Percentiles rank a stretch among this genome's conserved stretches.
Conservation (phyloP, 2,113 vertebrate species). For the Megaceryle torquata region DNA sequence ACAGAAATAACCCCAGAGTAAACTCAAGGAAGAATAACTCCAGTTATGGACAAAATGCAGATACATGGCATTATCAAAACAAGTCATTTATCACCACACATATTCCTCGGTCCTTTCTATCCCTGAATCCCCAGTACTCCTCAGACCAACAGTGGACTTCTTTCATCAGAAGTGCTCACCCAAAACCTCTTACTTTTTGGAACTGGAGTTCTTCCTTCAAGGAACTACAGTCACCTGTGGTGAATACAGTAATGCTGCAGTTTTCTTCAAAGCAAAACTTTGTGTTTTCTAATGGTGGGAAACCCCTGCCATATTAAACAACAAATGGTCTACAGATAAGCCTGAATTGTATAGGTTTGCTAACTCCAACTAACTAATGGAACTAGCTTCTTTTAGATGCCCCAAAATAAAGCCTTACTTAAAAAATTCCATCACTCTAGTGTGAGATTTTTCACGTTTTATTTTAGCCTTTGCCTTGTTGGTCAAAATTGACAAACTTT, state of each 20-base stretch:
- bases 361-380: neutral
- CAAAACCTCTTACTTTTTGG: neutral
- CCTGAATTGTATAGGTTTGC: neutral
- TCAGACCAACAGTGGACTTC: neutral
- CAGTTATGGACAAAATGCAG: neutral
- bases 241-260: neutral
- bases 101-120: neutral
- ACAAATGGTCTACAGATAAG: neutral
- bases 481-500: neutral
- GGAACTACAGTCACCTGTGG: neutral
- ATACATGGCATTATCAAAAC: neutral
- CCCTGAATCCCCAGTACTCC: neutral
- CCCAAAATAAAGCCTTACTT: neutral
- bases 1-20: neutral
- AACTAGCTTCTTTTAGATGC: neutral
- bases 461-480: neutral
- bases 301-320: neutral
- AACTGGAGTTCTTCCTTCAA: neutral
- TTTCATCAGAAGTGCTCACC: neutral
- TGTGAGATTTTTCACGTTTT: neutral
- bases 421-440: neutral
- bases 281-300: neutral
- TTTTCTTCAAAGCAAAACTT: neutral
- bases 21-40: neutral
- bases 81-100: neutral